Base-by-base conservation (phyloP, 1,140 invertebrate species). In the Euschistus heros region DNA sequence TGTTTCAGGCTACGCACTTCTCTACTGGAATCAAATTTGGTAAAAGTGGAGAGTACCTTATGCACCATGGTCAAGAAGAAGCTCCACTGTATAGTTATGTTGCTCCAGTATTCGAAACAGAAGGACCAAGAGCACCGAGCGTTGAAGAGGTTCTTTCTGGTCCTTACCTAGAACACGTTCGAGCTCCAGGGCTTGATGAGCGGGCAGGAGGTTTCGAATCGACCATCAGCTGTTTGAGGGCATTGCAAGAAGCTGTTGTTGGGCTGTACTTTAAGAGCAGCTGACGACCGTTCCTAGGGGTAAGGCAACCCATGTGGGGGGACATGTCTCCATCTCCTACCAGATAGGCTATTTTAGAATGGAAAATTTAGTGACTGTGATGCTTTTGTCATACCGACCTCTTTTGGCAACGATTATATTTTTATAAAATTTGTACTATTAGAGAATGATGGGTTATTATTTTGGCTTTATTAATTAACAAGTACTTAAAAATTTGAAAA, bases 181-280 rank as follows among this genome's bases (percentile, higher is more conserved):
- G 86, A 65, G 67, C 75, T 22, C 87, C 92, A 68, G 86, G 79
- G 22, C 76, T 81, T 26, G 74, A 81, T 37, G 93, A 97, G 73
- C 82, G 84, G 69, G 94, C 92, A 20, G 94, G 93, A 50, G 96
- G 96, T 3, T 98, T 89, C 75, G 81, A 84, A 33, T 80, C 89
- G 2, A 82, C 82, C 7, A 78, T 94, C 67, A 91, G 91, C 4
- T 97, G 94, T 75, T 77, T 89, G 5, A 77, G 94, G 71, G 94
- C 92, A 0, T 75, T 98, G 13, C 88, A 95, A 76, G 94, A 97
- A 75, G 89, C 94, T 0, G 81, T 97, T 72, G 82, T 86, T 70
- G 92, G 92, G 30, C 77, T 96, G 0, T 94, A 68, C 24, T 68
- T 62, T 27, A 68, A 57, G 54, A 57, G 54, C 54, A 57, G 54